phyloP scores from a whole-genome alignment of 1,140 invertebrate genomes.

The Limonius californicus region DNA sequence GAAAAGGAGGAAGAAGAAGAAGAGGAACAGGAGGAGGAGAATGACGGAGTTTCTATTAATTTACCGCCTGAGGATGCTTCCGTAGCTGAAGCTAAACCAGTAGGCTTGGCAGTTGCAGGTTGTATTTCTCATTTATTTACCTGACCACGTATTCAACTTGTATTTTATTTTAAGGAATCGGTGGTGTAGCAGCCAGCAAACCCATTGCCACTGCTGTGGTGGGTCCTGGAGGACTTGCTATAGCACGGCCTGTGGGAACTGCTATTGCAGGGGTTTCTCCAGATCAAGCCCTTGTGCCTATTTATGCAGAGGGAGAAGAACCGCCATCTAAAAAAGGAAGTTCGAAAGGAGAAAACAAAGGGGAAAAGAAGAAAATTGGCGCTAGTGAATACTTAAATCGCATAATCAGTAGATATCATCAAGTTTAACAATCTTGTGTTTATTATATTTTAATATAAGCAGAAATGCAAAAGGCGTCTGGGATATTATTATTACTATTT shows the following conservation, averaged over 20 bases:
- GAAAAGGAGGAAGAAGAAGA: conserved; percentile 42
- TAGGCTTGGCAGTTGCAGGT: conserved; percentile 56
- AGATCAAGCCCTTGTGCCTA: conserved; percentile 44
- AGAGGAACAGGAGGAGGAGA: conserved; percentile 51
- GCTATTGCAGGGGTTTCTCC: conserved; percentile 66
- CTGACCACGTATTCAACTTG: too few relatives aligned
- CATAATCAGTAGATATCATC: conserved; percentile 44
- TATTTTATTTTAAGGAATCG: conserved; percentile 48
- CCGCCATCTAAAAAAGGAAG: conserved; percentile 26
- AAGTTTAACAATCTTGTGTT: conserved; percentile 22
- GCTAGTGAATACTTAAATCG: conserved; percentile 39
- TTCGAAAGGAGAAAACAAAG: conserved; percentile 19
- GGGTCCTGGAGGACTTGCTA: conserved; percentile 60
- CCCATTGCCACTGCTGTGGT: conserved; percentile 65
- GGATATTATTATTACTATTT: too few relatives aligned
- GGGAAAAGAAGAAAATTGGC: conserved; percentile 25
- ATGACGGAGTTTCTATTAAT: conserved; percentile 49
- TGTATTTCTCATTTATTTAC: too few relatives aligned
- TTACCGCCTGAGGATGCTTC: conserved; percentile 54
- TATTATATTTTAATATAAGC: too few relatives aligned
- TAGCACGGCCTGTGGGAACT: conserved; percentile 63
- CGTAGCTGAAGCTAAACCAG: conserved; percentile 67
- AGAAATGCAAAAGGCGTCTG: too few relatives aligned
- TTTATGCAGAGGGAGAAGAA: conserved; percentile 36
- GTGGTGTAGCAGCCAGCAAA: conserved; percentile 64